Evolutionary conservation across 2,797 vertebrate genomes (phyloP).

Genomic region (Ispidina picta): DNA sequence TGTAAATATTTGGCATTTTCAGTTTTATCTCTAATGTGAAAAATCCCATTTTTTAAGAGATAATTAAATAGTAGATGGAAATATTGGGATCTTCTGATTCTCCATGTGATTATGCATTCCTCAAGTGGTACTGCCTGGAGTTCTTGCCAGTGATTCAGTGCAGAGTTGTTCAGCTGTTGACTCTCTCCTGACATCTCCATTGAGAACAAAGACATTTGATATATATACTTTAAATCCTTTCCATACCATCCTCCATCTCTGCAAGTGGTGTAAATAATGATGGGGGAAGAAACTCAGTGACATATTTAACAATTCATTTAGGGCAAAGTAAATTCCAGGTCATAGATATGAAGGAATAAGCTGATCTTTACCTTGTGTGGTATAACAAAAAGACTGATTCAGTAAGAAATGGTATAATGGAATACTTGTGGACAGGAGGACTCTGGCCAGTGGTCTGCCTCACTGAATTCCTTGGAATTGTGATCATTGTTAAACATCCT

Average conservation of each 20-base stretch:
- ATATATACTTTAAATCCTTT: not conserved
- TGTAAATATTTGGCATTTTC: not conserved
- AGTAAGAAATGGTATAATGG: not conserved
- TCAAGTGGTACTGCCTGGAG: not conserved
- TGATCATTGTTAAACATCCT: not conserved
- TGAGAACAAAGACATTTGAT: conserved; percentile 30
- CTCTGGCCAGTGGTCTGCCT: not conserved
- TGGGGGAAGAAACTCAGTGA: not conserved
- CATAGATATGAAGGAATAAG: not conserved
- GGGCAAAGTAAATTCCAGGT: not conserved
- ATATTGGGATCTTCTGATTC: not conserved
- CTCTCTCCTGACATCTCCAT: not conserved
- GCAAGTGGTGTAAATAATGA: not conserved
- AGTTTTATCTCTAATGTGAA: not conserved
- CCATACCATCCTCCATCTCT: not conserved
- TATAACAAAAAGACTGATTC: not conserved
- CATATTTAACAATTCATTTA: not conserved
- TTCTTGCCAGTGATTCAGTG: not conserved
- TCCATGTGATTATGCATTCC: not conserved
- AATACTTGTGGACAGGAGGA: not conserved
- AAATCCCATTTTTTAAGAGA: not conserved
- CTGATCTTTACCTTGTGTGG: not conserved
- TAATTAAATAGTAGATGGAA: not conserved
- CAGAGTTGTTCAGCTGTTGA: not conserved
- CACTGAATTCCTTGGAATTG: not conserved